Base-by-base conservation (phyloP, 2,113 vertebrate species). In the Pelusios castaneus region DNA sequence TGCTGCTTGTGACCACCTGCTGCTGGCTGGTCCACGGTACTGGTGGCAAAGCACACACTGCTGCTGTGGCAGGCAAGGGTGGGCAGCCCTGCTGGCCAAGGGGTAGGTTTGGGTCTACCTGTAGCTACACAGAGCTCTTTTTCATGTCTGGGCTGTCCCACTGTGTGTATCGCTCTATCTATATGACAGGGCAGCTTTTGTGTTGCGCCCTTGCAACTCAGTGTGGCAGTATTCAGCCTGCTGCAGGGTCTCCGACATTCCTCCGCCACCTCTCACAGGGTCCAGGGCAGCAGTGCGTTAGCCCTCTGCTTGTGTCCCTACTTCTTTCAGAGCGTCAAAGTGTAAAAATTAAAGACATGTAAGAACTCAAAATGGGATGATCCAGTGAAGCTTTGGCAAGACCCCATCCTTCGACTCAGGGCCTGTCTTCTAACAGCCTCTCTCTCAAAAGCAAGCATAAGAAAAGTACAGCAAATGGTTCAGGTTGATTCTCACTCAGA, bases 401-500 rank as follows among this genome's bases (percentile, higher is more conserved):
- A 67, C 17, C 34, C 63, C 31, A 67, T 21, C 34, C 17, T 67
- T 67, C 34, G n/a, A 21, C 34, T 38, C 31, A 67, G 34, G 34
- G 34, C 63, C 63, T 67, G 63, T 38, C 63, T 38, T 67, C 63
- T n/a, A 70, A 70, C 19, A 29, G 19, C 63, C 63, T 38, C 63
- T 70, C 63, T 90, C 52, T 51, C 49, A 76, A 54, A 54, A 78
- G 77, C 85, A 73, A 90, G 77, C 81, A 75, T 47, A 87, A 87
- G 85, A 76, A 81, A 41, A 79, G 95, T 29, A 70, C 0, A 0
- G 75, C 47, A 89, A 84, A 86, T 0, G 0, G 43, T 75, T 90
- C 56, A 70, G 11, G 13, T 29, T 70, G n/a, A 21, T 70, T 76
- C 41, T 90, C 0, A 0, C 80, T 41, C 5, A 0, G 31, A 49